Conservation (phyloP, 2,113 vertebrate genomes). For the Holacanthus passer region DNA sequence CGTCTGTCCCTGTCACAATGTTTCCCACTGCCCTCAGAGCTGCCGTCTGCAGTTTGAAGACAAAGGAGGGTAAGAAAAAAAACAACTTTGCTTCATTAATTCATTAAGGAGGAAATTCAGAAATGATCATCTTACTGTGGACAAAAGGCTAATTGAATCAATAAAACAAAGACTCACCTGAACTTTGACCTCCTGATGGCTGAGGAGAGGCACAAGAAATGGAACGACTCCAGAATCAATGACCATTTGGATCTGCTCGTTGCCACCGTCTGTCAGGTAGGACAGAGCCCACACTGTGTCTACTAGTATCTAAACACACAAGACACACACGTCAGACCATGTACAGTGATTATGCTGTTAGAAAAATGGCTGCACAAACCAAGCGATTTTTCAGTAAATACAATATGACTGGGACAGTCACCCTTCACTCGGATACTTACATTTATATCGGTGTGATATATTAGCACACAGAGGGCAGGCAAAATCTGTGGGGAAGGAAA, state of each 20-base stretch:
- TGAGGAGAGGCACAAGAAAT: conserved; percentile 97
- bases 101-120: neutral
- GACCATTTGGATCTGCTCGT: conserved; percentile 99
- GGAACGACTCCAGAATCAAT: conserved; percentile 99
- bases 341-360: neutral
- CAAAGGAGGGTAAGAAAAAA: neutral
- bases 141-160: neutral
- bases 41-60: conserved; percentile 88
- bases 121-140: neutral
- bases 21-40: conserved; percentile 98
- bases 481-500: conserved; percentile 89
- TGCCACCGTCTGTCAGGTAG: conserved; percentile 98
- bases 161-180: conserved; percentile 84
- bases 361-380: neutral
- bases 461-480: conserved; percentile 97
- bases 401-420: neutral
- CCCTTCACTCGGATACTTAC: conserved; percentile 87
- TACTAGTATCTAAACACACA: conserved; percentile 91
- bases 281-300: conserved; percentile 99
- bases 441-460: conserved; percentile 99
- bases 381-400: neutral
- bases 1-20: conserved; percentile 98
- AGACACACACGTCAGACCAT: neutral
- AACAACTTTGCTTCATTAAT: neutral
- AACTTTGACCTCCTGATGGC: conserved; percentile 99